phyloP scores from a whole-genome alignment of 2,888 invertebrate genomes.

The Poecilobothrus nobilitatus region DNA sequence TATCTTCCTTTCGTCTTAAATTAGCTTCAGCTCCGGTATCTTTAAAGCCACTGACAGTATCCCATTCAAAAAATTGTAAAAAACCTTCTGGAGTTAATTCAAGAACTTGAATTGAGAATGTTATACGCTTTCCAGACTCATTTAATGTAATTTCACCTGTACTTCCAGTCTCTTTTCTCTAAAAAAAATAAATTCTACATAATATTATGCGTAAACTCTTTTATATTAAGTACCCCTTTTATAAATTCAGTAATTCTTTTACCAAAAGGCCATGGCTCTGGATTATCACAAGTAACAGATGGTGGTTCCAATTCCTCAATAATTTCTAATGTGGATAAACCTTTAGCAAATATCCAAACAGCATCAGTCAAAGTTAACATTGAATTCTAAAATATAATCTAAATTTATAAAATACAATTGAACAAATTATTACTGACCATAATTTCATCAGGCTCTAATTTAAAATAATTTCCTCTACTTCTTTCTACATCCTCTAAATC shows the following conservation, averaged over 20 bases:
- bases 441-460: constrained; percentile 27
- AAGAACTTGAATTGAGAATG: constrained; percentile 59
- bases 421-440: background rate
- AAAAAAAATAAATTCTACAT: constrained; percentile 8
- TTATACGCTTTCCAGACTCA: constrained; percentile 54
- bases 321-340: constrained; percentile 41
- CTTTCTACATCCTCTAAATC: constrained; percentile 42
- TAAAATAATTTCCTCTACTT: constrained; percentile 33
- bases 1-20: constrained; percentile 46
- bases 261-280: constrained; percentile 51
- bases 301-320: constrained; percentile 33
- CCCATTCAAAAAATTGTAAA: constrained; percentile 46
- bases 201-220: constrained; percentile 16
- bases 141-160: constrained; percentile 41
- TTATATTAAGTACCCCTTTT: constrained; percentile 49
- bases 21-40: constrained; percentile 51
- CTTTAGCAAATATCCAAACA: constrained; percentile 56
- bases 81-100: constrained; percentile 54
- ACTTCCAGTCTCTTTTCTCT: constrained; percentile 39
- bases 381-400: constrained; percentile 47
- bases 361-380: constrained; percentile 64
- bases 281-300: constrained; percentile 40
- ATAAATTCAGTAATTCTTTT: constrained; percentile 58
- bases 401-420: too few relatives aligned
- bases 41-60: constrained; percentile 37